Evolutionary conservation across 2,888 invertebrate species (phyloP), one percentile per base, ranked within the genome.

Genomic region (Pogonocherus hispidulus): DNA sequence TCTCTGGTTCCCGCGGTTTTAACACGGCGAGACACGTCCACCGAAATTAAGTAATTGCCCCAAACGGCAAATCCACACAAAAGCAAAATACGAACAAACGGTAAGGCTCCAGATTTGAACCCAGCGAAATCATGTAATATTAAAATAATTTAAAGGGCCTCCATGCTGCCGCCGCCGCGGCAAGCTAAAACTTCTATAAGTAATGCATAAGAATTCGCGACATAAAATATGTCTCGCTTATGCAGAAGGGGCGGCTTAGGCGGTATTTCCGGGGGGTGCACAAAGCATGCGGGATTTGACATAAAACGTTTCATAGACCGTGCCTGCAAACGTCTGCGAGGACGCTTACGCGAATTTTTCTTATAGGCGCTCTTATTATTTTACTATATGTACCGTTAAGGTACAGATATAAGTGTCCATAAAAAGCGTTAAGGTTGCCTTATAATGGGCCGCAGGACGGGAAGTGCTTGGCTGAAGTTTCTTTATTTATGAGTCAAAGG

Each of bases 141-240:
- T 83, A 82, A 84, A 83, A 84, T 83, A 83, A 84, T 83, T 84
- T 84, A 83, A 83, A 83, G 79, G 80, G 76, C 72, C 71, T 64
- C 71, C 73, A 32, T 1, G 72, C 67, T 63, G 69, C 71, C 64
- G 72, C 71, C 67, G 52, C n/a, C n/a, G n/a, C n/a, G n/a, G n/a
- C n/a, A n/a, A 51, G 74, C 71, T 71, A 70, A 68, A 74, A 73
- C 74, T 69, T 64, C 68, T 75, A 79, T 80, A 76, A 78, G 70
- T 79, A 78, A 80, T 80, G 78, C 78, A 80, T 78, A 71, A n/a
- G 69, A 73, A 72, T 67, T 71, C 69, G 75, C 76, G 78, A 79
- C 79, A 75, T 79, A 77, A 80, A 79, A 79, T 80, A 80, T 79
- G 79, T 78, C 76, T 73, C 73, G 79, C 78, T 79, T 79, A 80